Conservation (phyloP, 2,113 vertebrate genomes). For the Phylloscopus trochilus region DNA sequence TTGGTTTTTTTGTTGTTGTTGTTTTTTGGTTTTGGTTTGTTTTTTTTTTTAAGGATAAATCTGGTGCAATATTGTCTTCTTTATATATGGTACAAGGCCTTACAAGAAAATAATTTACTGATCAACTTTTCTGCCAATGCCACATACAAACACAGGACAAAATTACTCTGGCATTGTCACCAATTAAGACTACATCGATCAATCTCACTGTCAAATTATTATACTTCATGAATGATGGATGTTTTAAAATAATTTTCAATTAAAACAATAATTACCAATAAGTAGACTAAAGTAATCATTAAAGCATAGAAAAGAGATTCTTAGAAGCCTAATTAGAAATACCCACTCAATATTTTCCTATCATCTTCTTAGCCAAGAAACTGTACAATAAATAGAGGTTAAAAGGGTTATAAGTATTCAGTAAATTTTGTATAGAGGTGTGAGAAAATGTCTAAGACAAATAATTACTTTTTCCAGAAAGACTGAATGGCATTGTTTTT, state of each 20-base stretch:
- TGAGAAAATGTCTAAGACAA: not conserved
- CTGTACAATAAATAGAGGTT: not conserved
- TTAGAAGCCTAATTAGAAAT: not conserved
- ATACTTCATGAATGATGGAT: not conserved
- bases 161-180: not conserved
- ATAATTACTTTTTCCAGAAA: not conserved
- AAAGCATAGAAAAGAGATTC: not conserved
- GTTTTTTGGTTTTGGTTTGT: not conserved
- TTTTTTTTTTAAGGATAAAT: not conserved
- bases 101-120: not conserved
- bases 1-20: too few species aligned
- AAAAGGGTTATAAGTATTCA: not conserved
- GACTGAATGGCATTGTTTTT: not conserved
- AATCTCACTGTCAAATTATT: not conserved
- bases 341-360: not conserved
- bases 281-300: not conserved
- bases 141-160: not conserved
- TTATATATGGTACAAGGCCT: not conserved
- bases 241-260: not conserved
- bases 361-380: not conserved
- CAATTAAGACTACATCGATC: not conserved
- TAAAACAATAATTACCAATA: not conserved
- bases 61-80: not conserved
- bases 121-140: not conserved
- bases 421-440: not conserved